Evolutionary conservation across 2,113 vertebrate species (phyloP).

Genomic region (Nannobrachium achirus): DNA sequence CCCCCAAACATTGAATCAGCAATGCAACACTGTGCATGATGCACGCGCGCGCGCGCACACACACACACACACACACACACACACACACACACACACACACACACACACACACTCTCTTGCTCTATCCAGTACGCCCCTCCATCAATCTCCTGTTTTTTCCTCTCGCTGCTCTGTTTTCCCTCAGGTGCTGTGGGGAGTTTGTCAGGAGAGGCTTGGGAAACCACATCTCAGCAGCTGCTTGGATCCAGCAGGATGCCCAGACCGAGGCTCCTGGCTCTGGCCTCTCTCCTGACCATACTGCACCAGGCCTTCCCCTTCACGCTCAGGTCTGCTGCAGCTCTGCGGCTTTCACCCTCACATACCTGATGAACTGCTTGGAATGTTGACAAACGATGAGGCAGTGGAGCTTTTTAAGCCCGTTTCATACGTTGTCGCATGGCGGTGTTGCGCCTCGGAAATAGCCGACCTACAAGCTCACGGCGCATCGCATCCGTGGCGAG

Average conservation of each 20-base stretch:
- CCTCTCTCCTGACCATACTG: background rate
- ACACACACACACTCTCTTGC: conserved; percentile 14
- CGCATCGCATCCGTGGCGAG: too few relatives aligned
- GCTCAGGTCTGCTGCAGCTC: conserved; percentile 29
- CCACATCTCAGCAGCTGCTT: conserved; percentile 63
- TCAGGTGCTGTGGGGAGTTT: conserved; percentile 52
- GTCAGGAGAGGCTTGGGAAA: conserved; percentile 56
- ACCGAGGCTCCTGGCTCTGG: background rate
- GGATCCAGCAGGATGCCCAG: conserved; percentile 15
- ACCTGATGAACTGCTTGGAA: too few relatives aligned
- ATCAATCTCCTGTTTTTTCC: conserved; percentile 42
- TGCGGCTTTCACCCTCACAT: conserved; percentile 35
- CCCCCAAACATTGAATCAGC: too few relatives aligned
- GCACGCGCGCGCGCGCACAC: too few relatives aligned
- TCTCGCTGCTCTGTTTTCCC: conserved; percentile 64
- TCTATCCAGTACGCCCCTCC: conserved; percentile 1
- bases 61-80: background rate
- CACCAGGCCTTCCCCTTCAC: background rate
- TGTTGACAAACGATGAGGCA: too few relatives aligned
- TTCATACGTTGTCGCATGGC: too few relatives aligned
- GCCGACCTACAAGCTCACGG: too few relatives aligned
- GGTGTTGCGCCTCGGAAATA: too few relatives aligned
- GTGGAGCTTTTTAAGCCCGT: conserved; percentile 12
- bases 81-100: conserved; percentile 1
- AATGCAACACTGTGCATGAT: too few relatives aligned